These are phyloP conservation scores for Antheraea pernyi DNA, from an alignment of 1,140 invertebrate genomes.

Conservation along the genomic window DNA sequence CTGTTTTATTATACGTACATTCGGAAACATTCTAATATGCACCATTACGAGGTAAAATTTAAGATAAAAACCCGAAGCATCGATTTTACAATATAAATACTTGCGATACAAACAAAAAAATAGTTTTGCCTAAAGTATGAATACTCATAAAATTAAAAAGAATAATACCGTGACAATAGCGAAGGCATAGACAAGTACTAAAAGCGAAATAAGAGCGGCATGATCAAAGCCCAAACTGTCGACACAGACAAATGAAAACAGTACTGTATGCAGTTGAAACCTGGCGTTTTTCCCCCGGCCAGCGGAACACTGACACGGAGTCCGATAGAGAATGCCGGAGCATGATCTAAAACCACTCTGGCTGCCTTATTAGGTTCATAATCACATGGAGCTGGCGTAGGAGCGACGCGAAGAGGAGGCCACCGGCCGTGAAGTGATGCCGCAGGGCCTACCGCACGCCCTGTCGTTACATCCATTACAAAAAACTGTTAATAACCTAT, in stretches of 20 bases:
- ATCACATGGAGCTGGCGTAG: conserved; percentile 91
- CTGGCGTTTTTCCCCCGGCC: conserved; percentile 59
- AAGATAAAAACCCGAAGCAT: no score
- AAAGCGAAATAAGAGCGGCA: neutral
- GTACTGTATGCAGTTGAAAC: conserved; percentile 26
- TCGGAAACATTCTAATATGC: no score
- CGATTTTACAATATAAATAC: no score
- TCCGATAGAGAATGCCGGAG: conserved; percentile 86
- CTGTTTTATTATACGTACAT: no score
- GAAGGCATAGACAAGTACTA: neutral
- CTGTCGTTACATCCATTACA: conserved; percentile 45
- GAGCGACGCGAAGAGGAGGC: conserved; percentile 85
- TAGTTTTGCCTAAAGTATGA: neutral
- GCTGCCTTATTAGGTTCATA: conserved; percentile 89
- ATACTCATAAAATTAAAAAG: neutral
- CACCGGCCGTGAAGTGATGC: conserved; percentile 88
- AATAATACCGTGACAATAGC: neutral
- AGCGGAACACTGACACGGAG: conserved; percentile 78
- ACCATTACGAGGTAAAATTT: no score
- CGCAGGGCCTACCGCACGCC: conserved; percentile 82
- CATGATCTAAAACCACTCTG: conserved; percentile 82
- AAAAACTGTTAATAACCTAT: neutral
- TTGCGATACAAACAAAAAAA: neutral
- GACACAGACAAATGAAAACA: conserved; percentile 1
- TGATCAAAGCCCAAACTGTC: neutral